These are phyloP conservation scores for Dryobotodes eremita DNA, from an alignment of 2,888 invertebrate genomes.

Conservation along the genomic window DNA sequence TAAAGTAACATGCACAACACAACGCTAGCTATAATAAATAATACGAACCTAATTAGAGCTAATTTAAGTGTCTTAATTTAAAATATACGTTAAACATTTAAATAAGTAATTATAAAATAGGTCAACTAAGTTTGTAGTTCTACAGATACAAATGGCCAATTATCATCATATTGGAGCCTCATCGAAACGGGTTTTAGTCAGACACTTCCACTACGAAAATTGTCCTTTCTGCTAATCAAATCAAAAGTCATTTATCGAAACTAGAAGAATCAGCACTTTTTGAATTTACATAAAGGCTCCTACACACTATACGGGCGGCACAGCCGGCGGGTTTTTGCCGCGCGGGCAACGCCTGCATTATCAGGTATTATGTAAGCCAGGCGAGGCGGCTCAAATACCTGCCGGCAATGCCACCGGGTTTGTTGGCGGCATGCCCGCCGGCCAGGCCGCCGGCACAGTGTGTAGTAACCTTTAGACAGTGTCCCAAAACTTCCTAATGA, in stretches of 20 bases:
- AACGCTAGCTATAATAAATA: slow-evolving; percentile 31
- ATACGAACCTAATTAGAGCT: slow-evolving; percentile 10
- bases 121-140: slow-evolving; percentile 9
- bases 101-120: not conserved
- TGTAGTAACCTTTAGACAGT: too few relatives aligned
- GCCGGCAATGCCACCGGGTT: too few relatives aligned
- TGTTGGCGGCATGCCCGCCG: too few relatives aligned
- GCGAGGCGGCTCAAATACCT: too few relatives aligned
- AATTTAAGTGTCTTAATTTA: not conserved
- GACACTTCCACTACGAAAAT: not conserved
- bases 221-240: not conserved
- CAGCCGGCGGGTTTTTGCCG: too few relatives aligned
- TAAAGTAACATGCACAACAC: slow-evolving; percentile 45
- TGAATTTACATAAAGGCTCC: too few relatives aligned
- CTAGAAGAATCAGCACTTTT: not conserved
- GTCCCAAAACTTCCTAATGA: not conserved
- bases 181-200: not conserved
- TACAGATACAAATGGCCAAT: not conserved
- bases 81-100: slow-evolving; percentile 11
- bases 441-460: too few relatives aligned
- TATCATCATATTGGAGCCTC: slow-evolving; percentile 29
- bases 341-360: too few relatives aligned
- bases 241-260: not conserved
- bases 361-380: too few relatives aligned
- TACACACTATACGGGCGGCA: too few relatives aligned